Evolutionary conservation across 2,888 invertebrate species (phyloP).

Genomic region (Callyntrura sp.): DNA sequence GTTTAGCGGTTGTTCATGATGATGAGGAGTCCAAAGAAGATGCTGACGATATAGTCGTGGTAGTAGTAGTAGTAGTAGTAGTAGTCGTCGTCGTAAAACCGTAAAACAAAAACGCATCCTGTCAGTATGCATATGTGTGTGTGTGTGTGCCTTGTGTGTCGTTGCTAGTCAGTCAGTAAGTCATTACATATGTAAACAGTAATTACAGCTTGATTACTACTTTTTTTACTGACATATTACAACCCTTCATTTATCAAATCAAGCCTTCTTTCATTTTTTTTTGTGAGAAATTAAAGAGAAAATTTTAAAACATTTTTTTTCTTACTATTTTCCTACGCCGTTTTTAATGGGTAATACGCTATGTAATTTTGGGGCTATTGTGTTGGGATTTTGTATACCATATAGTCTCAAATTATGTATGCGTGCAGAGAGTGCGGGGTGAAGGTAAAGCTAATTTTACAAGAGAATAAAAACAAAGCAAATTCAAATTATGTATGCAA

Average conservation of each 20-base stretch:
- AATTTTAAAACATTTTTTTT: conserved; percentile 33
- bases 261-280: conserved; percentile 39
- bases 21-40: too few relatives aligned
- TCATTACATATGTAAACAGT: conserved; percentile 71
- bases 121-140: not conserved
- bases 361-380: conserved; percentile 46
- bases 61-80: not conserved
- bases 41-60: not conserved
- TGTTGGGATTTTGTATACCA: conserved; percentile 7
- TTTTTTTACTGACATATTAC: conserved; percentile 46
- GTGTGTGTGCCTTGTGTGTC: conserved; percentile 5
- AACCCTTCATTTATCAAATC: conserved; percentile 45
- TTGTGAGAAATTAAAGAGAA: conserved; percentile 65
- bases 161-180: conserved; percentile 59
- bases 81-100: too few relatives aligned
- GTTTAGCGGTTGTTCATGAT: conserved; percentile 8
- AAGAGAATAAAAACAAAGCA: not conserved
- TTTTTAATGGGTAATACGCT: conserved; percentile 41
- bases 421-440: too few relatives aligned
- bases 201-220: conserved; percentile 70
- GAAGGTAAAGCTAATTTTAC: not conserved
- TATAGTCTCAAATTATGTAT: not conserved
- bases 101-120: conserved; percentile 11
- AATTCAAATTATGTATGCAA: too few relatives aligned
- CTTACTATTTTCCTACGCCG: not conserved